phyloP scores from a whole-genome alignment of 2,797 vertebrate genomes.

The Gallinago nigripennis region DNA sequence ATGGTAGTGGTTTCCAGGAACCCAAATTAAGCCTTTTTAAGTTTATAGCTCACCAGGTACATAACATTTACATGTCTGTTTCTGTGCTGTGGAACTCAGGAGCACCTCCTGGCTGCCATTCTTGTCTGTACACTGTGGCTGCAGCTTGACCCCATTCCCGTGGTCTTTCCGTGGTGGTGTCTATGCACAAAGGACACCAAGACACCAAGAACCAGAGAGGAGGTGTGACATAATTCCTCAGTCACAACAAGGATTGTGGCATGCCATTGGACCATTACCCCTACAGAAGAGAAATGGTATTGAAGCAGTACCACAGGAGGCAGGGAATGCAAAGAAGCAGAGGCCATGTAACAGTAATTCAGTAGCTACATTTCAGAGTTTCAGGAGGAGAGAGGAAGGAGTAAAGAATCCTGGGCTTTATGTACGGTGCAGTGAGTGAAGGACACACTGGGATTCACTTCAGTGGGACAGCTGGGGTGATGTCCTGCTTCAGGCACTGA shows the following conservation, averaged over 20 bases:
- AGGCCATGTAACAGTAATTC: neutral
- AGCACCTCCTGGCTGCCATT: neutral
- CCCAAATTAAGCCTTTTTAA: neutral
- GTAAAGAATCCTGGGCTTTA: neutral
- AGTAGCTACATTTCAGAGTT: neutral
- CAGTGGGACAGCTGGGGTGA: neutral
- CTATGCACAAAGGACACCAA: neutral
- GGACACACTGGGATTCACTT: neutral
- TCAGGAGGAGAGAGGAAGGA: neutral
- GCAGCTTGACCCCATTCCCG: neutral
- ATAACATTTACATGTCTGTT: neutral
- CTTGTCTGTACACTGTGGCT: accelerated
- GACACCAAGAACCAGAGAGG: neutral
- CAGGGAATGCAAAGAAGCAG: neutral
- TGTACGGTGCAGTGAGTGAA: neutral
- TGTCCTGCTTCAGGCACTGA: neutral
- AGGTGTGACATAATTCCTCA: neutral
- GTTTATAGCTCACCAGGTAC: neutral
- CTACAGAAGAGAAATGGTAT: neutral
- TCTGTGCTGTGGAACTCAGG: neutral
- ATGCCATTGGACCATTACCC: neutral
- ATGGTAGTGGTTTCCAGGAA: neutral
- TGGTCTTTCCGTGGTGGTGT: neutral
- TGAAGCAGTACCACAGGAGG: neutral
- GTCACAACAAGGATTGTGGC: neutral